phyloP scores from a whole-genome alignment of 2,113 vertebrate species.

The Odontesthes bonariensis region DNA sequence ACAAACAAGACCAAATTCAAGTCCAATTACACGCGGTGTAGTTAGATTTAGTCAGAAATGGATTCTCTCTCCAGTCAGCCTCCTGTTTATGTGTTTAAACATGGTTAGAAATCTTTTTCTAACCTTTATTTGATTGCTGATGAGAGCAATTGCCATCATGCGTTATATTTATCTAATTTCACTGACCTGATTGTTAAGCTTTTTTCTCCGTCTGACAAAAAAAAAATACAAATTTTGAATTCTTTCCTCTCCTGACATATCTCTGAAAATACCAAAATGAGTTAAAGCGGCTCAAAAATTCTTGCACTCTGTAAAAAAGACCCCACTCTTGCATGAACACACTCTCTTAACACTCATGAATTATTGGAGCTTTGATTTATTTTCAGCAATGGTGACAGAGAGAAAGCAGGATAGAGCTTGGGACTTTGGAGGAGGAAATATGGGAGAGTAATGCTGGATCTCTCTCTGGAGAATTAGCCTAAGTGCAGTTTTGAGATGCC shows the following conservation, averaged over 20 bases:
- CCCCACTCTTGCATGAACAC: conserved; percentile 21
- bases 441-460: conserved; percentile 49
- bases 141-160: conserved; percentile 7
- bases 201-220: conserved; percentile 20
- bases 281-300: conserved; percentile 40
- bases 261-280: conserved; percentile 21
- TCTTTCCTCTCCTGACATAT: conserved; percentile 14
- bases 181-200: conserved; percentile 1
- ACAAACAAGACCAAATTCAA: conserved; percentile 5
- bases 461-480: conserved; percentile 60
- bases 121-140: conserved; percentile 48
- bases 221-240: not conserved
- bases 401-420: conserved; percentile 14
- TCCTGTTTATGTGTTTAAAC: too few species aligned
- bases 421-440: conserved; percentile 41
- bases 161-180: conserved; percentile 35
- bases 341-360: conserved; percentile 66
- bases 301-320: conserved; percentile 25
- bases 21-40: not conserved
- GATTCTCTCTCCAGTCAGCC: too few species aligned
- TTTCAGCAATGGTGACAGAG: conserved; percentile 58
- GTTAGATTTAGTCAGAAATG: too few species aligned
- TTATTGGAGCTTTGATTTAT: conserved; percentile 76
- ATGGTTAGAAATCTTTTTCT: conserved; percentile 21
- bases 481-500: conserved; percentile 60